A percentile compares a stretch with the other conserved stretches of the same genome.
Evolutionary conservation across 2,797 vertebrate species (phyloP).

Genomic region (Odontamblyopus rebecca): DNA sequence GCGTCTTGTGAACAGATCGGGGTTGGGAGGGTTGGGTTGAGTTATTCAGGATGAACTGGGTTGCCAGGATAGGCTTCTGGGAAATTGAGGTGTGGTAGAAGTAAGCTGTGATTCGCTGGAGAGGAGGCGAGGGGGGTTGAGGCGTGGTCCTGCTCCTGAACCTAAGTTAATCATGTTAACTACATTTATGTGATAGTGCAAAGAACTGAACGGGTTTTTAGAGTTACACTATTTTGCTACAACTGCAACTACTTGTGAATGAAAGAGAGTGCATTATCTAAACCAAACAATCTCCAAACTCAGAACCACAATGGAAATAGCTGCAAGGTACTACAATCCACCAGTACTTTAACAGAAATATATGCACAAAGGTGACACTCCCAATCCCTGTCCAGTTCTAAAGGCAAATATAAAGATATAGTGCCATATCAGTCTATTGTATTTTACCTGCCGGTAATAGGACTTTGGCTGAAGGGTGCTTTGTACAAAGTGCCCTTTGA

Average conservation of each 20-base stretch:
- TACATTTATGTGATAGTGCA: not conserved
- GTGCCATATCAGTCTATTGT: not conserved
- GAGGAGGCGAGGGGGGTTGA: no score
- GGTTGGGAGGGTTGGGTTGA: no score
- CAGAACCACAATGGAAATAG: not conserved
- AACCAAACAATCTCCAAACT: not conserved
- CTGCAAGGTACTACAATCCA: not conserved
- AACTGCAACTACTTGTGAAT: constrained; percentile 3
- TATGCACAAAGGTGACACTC: no score
- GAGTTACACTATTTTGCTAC: not conserved
- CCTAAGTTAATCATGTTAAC: no score
- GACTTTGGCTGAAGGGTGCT: not conserved
- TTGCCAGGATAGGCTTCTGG: no score
- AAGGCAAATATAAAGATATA: not conserved
- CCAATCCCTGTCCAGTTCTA: not conserved
- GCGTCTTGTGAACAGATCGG: no score
- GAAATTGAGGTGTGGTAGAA: no score
- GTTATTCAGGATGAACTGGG: no score
- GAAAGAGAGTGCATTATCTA: not conserved
- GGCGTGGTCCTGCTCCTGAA: no score
- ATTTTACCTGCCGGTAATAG: not conserved
- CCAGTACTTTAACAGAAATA: not conserved
- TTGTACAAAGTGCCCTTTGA: constrained; percentile 2
- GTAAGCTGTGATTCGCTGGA: no score
- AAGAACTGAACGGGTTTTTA: not conserved